Percentiles rank a stretch among this genome's conserved stretches.
Evolutionary conservation across 2,888 invertebrate species (phyloP).

Genomic region (Molanna angustata): DNA sequence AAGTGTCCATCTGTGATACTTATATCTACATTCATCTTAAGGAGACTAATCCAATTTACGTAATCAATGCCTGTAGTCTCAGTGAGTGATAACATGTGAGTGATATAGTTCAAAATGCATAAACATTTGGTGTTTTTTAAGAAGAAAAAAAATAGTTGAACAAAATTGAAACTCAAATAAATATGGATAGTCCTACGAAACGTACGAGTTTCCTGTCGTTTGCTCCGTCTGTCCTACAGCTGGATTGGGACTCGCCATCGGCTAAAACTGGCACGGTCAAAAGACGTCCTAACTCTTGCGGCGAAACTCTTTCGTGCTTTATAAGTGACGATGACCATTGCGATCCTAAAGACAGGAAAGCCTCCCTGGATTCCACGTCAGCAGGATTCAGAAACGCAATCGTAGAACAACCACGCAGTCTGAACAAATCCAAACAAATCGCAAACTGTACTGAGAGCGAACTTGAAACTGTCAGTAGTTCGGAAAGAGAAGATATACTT

Average conservation of each 20-base stretch:
- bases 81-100: not conserved
- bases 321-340: not conserved
- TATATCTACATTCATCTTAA: no score
- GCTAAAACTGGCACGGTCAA: slow-evolving; percentile 70
- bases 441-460: not conserved
- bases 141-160: not conserved
- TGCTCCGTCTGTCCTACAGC: slow-evolving; percentile 44
- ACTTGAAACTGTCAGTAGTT: not conserved
- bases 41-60: no score
- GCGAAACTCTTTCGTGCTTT: slow-evolving; percentile 22
- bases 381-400: not conserved
- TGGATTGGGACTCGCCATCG: slow-evolving; percentile 74
- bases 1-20: no score
- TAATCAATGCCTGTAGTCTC: no score
- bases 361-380: slow-evolving; percentile 20
- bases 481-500: not conserved
- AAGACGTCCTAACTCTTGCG: slow-evolving; percentile 59
- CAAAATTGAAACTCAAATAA: slow-evolving; percentile 16
- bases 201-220: slow-evolving; percentile 48
- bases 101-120: slow-evolving; percentile 1
- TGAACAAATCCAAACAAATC: not conserved
- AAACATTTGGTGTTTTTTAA: slow-evolving; percentile 8
- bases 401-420: not conserved
- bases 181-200: slow-evolving; percentile 56
- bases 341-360: slow-evolving; percentile 19